These are phyloP conservation scores for Camptogramma bilineatum DNA, from an alignment of 2,888 invertebrate genomes.

Conservation along the genomic window DNA sequence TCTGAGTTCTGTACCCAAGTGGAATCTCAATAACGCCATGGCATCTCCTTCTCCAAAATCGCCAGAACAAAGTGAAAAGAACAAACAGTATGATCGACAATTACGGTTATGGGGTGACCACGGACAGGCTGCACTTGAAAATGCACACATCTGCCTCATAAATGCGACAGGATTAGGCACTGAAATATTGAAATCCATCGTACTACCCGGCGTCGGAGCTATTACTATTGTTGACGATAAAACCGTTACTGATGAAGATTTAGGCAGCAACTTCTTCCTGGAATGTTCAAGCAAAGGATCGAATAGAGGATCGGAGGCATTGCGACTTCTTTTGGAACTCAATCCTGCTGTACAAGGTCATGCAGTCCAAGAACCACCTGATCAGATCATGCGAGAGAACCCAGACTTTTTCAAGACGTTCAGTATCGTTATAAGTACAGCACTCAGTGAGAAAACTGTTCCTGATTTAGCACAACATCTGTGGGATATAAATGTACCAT, in stretches of 20 bases:
- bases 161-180: constrained; percentile 97
- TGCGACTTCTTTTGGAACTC: constrained; percentile 93
- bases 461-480: constrained; percentile 90
- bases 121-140: constrained; percentile 95
- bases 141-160: constrained; percentile 95
- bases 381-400: constrained; percentile 93
- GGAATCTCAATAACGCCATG: constrained; percentile 63
- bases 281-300: constrained; percentile 92
- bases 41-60: constrained; percentile 90
- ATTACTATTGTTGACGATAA: constrained; percentile 97
- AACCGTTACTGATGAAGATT: constrained; percentile 94
- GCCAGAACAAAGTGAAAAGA: constrained; percentile 90
- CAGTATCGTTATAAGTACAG: constrained; percentile 93
- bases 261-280: constrained; percentile 98
- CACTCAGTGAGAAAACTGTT: constrained; percentile 91
- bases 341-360: constrained; percentile 97
- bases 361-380: constrained; percentile 95
- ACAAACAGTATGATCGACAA: constrained; percentile 93
- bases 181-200: constrained; percentile 97
- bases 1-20: neutral
- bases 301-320: constrained; percentile 93
- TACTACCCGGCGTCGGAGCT: constrained; percentile 96
- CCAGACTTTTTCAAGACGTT: constrained; percentile 96
- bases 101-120: constrained; percentile 99
- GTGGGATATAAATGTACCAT: constrained; percentile 94